phyloP scores from a whole-genome alignment of 2,113 vertebrate genomes.

The Panthera uncia region DNA sequence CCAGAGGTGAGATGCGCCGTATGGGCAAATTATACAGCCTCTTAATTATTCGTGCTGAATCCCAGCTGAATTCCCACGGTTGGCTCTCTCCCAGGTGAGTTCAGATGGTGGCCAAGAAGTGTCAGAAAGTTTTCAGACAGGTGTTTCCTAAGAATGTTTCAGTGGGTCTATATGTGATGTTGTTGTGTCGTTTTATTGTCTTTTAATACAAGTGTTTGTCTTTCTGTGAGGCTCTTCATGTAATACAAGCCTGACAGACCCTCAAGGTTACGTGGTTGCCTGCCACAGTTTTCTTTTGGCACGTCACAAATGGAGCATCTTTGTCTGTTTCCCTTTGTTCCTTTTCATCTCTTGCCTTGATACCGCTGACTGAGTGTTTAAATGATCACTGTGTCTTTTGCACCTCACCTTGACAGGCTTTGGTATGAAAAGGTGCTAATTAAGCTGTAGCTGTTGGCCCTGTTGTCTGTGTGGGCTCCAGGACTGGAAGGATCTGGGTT shows the following conservation, averaged over 20 bases:
- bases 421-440: conserved; percentile 73
- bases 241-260: background rate
- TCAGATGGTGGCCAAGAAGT: background rate
- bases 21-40: background rate
- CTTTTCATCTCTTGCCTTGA: conserved; percentile 70
- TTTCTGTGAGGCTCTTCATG: background rate
- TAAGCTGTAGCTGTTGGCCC: conserved; percentile 70
- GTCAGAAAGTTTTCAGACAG: background rate
- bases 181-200: background rate
- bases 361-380: background rate
- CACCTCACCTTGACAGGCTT: conserved; percentile 59
- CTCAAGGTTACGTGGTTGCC: conserved; percentile 33
- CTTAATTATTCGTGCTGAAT: conserved; percentile 14
- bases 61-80: background rate
- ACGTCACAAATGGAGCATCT: conserved; percentile 3
- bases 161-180: background rate
- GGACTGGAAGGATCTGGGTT: conserved; percentile 64
- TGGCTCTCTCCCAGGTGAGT: background rate
- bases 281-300: background rate
- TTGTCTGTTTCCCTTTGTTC: conserved; percentile 8
- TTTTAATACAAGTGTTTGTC: background rate
- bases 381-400: conserved; percentile 45
- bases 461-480: conserved; percentile 24
- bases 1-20: conserved; percentile 27
- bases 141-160: background rate